Conservation (phyloP, 2,888 invertebrate genomes). For the Parascotia fuliginaria region DNA sequence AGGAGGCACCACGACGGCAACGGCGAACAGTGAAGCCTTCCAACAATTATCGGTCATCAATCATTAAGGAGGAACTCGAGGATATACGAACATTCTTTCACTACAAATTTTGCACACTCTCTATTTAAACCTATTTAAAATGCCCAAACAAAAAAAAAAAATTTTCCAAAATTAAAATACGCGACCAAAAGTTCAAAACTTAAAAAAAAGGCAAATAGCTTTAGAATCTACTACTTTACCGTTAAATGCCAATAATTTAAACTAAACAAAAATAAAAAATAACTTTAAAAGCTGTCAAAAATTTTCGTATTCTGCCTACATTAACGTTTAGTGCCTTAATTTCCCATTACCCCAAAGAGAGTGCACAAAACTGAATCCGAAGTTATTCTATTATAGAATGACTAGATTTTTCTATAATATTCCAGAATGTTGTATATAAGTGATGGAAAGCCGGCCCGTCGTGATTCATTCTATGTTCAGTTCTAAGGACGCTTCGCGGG, state of each 20-base stretch:
- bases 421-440: conserved; percentile 47
- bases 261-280: too few species aligned
- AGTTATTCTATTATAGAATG: background rate
- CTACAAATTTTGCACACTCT: conserved; percentile 10
- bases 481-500: conserved; percentile 78
- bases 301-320: too few species aligned
- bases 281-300: too few species aligned
- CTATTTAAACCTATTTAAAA: background rate
- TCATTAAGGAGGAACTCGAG: conserved; percentile 60
- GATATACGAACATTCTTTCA: conserved; percentile 55
- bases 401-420: conserved; percentile 30
- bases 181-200: too few species aligned
- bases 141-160: too few species aligned
- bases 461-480: conserved; percentile 79
- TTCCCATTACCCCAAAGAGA: background rate
- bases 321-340: background rate
- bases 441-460: conserved; percentile 70
- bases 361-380: background rate
- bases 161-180: too few species aligned
- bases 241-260: too few species aligned
- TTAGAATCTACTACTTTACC: too few species aligned
- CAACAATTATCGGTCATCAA: conserved; percentile 83
- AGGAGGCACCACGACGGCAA: conserved; percentile 83
- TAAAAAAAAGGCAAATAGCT: too few species aligned
- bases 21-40: conserved; percentile 65